These are phyloP conservation scores for Sinotaia quadrata DNA, from an alignment of 2,888 invertebrate species.

Conservation along the genomic window DNA sequence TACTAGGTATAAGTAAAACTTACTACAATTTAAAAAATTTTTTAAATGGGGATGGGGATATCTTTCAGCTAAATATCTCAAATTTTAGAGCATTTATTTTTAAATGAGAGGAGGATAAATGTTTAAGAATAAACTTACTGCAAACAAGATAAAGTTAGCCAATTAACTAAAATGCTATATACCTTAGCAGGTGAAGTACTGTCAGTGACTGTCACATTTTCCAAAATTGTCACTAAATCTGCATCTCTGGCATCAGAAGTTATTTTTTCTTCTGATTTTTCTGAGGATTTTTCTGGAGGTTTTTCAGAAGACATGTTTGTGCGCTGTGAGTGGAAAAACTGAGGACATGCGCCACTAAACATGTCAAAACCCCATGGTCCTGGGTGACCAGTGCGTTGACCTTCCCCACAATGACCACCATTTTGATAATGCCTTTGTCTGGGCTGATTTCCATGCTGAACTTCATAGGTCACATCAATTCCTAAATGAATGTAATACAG, in stretches of 20 bases:
- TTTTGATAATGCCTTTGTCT: slow-evolving; percentile 1
- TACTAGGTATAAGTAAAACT: no score
- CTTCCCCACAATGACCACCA: neutral
- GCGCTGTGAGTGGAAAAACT: slow-evolving; percentile 10
- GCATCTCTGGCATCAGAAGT: slow-evolving; percentile 32
- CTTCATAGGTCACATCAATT: slow-evolving; percentile 39
- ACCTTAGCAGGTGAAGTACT: no score
- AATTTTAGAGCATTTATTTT: neutral
- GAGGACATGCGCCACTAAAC: slow-evolving; percentile 6
- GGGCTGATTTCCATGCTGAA: slow-evolving; percentile 28
- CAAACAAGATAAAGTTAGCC: neutral
- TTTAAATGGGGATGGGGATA: no score
- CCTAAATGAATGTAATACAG: no score
- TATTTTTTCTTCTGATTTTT: slow-evolving; percentile 8
- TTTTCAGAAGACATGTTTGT: slow-evolving; percentile 20
- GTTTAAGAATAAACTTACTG: neutral
- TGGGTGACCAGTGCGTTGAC: neutral
- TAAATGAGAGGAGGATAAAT: neutral
- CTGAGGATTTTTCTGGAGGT: no score
- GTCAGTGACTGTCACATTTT: no score
- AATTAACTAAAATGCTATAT: neutral
- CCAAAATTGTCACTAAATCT: no score
- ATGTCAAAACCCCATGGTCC: slow-evolving; percentile 1
- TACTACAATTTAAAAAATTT: no score
- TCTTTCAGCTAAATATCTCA: neutral